Base-by-base conservation (phyloP, 2,797 vertebrate species). In the Babyrousa celebensis region DNA sequence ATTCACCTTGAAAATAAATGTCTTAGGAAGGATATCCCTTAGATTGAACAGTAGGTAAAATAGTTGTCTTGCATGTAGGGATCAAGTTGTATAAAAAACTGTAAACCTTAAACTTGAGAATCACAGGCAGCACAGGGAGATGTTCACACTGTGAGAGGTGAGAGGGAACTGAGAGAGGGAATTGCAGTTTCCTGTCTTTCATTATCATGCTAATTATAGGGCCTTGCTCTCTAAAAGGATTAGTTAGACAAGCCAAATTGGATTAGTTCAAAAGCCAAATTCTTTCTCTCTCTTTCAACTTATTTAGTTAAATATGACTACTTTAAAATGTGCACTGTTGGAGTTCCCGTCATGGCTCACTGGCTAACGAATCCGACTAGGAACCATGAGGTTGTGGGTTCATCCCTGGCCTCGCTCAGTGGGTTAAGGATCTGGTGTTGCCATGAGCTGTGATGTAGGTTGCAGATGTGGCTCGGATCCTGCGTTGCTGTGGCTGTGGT, bases 41-140 rank as follows among this genome's bases (percentile, higher is more conserved):
- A 85, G 27, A 6, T 63, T 85, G 48, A 97, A 84, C 48, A 68
- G 25, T 58, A 94, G 62, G 36, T 78, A 94, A 96, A 94, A 58
- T 68, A 84, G 6, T 65, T 84, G 7, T 52, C 62, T 89, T 92
- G 20, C 12, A 23, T 54, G 6, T 48, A 88, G 12, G 20, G 23
- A 60, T 12, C 17, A 94, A 71, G 16, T 20, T 71, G n/a, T 91
- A 68, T 70, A 85, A 96, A 56, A 89, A 78, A 92, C 43, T 52
- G 79, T 20, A 78, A 86, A 84, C 5, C 6, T 65, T 84, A 82
- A 85, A 62, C 62, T 20, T 74, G 77, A 94, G 21, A 90, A 60
- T 93, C 62, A 67, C 54, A 82, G 16, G 52, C 63, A 89, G 15
- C n/a, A 78, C 27, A 68, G 12, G 36, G 27, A 71, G 43, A 54